phyloP scores from a whole-genome alignment of 2,888 invertebrate species.

The Notodonta dromedarius region DNA sequence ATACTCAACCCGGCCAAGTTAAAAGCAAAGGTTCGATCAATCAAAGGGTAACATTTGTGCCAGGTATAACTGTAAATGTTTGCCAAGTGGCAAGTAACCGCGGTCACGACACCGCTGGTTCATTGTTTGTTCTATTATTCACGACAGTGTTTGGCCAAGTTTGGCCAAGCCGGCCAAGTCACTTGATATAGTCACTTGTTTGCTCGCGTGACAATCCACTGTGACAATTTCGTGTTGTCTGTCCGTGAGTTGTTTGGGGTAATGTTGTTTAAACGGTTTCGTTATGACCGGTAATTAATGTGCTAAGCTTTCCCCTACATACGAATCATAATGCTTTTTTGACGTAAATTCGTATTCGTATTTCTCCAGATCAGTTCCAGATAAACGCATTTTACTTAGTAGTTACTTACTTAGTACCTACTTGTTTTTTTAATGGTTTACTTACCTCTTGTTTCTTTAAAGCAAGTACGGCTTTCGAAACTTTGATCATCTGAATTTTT shows the following conservation, averaged over 20 bases:
- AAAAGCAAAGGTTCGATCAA: slow-evolving; percentile 69
- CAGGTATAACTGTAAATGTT: slow-evolving; percentile 72
- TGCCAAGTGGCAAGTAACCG: slow-evolving; percentile 48
- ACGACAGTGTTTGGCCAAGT: slow-evolving; percentile 69
- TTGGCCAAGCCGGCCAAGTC: slow-evolving; percentile 33
- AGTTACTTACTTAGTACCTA: too few species aligned
- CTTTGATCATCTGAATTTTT: too few species aligned
- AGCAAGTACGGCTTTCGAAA: too few species aligned
- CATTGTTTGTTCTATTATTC: slow-evolving; percentile 77
- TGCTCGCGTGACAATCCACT: slow-evolving; percentile 71
- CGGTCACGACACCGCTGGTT: slow-evolving; percentile 58
- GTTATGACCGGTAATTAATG: slow-evolving; percentile 20
- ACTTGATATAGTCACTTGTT: slow-evolving; percentile 39
- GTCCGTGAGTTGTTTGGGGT: slow-evolving; percentile 9
- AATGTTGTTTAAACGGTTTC: slow-evolving; percentile 39
- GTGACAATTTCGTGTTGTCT: slow-evolving; percentile 48
- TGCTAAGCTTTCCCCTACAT: slow-evolving; percentile 21
- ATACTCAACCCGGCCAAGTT: slow-evolving; percentile 38
- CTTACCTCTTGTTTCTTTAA: too few species aligned
- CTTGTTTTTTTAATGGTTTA: too few species aligned
- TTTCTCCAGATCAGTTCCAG: too few species aligned
- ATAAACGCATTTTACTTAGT: too few species aligned
- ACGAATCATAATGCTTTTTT: background rate
- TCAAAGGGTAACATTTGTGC: slow-evolving; percentile 75
- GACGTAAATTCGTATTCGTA: background rate